Percentiles rank a stretch among this genome's conserved stretches.
Evolutionary conservation across 1,140 invertebrate species (phyloP).

Genomic region (Arctopsyche grandis): DNA sequence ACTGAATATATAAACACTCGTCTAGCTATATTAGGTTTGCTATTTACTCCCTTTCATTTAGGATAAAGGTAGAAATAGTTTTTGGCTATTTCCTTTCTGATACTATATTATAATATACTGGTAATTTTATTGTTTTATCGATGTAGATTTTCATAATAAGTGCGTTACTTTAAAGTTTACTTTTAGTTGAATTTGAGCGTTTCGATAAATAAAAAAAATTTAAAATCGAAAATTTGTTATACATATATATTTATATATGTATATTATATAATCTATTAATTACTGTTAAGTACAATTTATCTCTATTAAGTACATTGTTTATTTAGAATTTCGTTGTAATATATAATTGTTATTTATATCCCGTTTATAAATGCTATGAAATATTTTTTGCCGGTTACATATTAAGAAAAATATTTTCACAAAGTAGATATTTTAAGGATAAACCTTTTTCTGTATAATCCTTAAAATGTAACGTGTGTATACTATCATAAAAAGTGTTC

Average conservation of each 20-base stretch:
- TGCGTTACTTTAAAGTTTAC: conserved; percentile 2
- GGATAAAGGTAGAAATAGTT: conserved; percentile 31
- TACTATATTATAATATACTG: conserved; percentile 11
- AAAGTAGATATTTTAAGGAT: conserved; percentile 18
- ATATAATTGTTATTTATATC: conserved; percentile 29
- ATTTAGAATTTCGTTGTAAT: conserved; percentile 29
- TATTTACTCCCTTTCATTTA: conserved; percentile 31
- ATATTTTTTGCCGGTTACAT: conserved; percentile 30
- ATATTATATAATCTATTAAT: conserved; percentile 4
- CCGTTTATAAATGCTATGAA: conserved; percentile 31
- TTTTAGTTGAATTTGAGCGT: not conserved
- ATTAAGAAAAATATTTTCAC: conserved; percentile 31
- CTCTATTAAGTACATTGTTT: conserved; percentile 24
- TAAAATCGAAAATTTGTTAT: conserved; percentile 29
- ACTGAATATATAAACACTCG: conserved; percentile 30
- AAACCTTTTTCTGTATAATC: conserved; percentile 2
- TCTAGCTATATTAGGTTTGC: conserved; percentile 29
- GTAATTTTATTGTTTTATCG: conserved; percentile 27
- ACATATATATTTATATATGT: conserved; percentile 9
- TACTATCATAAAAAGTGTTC: conserved; percentile 31
- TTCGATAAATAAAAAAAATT: conserved; percentile 2
- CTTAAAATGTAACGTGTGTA: conserved; percentile 28
- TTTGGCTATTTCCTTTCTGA: conserved; percentile 25
- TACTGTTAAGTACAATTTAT: conserved; percentile 27
- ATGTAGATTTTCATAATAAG: conserved; percentile 27